Evolutionary conservation across 2,113 vertebrate species (phyloP).

Genomic region (Dendropsophus ebraccatus): DNA sequence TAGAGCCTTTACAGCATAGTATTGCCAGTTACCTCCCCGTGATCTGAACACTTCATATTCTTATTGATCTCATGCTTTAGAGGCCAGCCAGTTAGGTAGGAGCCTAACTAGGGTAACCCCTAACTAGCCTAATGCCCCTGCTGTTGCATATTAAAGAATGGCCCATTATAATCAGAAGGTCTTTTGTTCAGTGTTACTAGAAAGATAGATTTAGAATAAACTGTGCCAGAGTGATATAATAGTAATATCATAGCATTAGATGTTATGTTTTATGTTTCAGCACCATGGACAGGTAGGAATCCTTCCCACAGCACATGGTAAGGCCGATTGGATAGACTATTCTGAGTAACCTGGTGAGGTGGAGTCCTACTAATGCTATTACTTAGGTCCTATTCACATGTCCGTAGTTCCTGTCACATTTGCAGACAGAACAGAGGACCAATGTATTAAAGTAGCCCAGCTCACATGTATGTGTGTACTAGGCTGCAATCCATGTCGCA

Average conservation of each 20-base stretch:
- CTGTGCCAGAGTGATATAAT: not conserved
- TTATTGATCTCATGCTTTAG: not conserved
- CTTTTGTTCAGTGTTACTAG: too few species aligned
- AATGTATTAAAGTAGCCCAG: too few species aligned
- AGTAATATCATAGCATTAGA: not conserved
- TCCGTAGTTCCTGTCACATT: too few species aligned
- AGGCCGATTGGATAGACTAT: not conserved
- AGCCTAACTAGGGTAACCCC: not conserved
- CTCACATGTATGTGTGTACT: too few species aligned
- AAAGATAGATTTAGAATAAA: too few species aligned
- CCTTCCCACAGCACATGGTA: not conserved
- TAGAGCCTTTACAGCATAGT: not conserved
- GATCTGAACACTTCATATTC: too few species aligned
- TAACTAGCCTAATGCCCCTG: too few species aligned
- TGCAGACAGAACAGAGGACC: too few species aligned
- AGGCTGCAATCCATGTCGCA: too few species aligned
- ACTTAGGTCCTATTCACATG: too few species aligned
- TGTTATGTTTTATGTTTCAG: not conserved
- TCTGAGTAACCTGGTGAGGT: not conserved
- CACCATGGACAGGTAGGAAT: conserved; percentile 17
- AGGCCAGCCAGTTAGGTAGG: not conserved
- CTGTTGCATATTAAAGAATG: too few species aligned
- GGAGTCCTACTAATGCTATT: not conserved
- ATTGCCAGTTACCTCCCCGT: not conserved
- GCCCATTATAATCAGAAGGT: too few species aligned